A percentile compares a stretch with the other conserved stretches of the same genome.
Conservation (phyloP, 2,113 vertebrate genomes). For the Cromileptes altivelis region DNA sequence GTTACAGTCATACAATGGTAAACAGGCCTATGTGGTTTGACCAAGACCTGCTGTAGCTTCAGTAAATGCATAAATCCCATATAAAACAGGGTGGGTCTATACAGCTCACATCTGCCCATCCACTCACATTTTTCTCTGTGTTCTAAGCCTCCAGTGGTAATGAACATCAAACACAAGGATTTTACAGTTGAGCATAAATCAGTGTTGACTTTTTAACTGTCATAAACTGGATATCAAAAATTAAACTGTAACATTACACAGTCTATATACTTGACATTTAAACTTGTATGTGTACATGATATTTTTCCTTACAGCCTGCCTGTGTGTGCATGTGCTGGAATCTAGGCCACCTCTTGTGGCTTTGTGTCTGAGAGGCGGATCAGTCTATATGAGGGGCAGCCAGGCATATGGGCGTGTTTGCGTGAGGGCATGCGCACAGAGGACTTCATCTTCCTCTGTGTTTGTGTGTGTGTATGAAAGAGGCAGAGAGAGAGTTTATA, state of each 20-base stretch:
- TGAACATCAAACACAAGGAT: not conserved
- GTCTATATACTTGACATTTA: not conserved
- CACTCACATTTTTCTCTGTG: not conserved
- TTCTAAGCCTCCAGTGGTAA: not conserved
- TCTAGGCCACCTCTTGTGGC: conserved; percentile 82
- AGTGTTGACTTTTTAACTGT: not conserved
- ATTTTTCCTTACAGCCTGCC: conserved; percentile 54
- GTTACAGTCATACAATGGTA: not conserved
- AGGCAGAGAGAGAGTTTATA: conserved; percentile 8
- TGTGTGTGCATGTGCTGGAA: conserved; percentile 80
- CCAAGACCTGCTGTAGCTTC: not conserved
- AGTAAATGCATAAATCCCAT: not conserved
- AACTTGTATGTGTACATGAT: conserved; percentile 25
- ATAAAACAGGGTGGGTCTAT: not conserved
- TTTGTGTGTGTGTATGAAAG: not conserved
- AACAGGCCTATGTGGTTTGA: not conserved
- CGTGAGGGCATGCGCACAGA: conserved; percentile 61
- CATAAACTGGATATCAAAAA: not conserved
- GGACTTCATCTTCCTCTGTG: conserved; percentile 27
- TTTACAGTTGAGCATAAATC: not conserved
- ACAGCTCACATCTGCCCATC: not conserved
- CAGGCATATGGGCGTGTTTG: conserved; percentile 69
- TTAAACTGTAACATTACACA: not conserved
- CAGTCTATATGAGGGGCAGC: conserved; percentile 71
- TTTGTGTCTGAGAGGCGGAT: conserved; percentile 81